Evolutionary conservation across 2,113 vertebrate genomes (phyloP).

Genomic region (Mormoops blainvillei): DNA sequence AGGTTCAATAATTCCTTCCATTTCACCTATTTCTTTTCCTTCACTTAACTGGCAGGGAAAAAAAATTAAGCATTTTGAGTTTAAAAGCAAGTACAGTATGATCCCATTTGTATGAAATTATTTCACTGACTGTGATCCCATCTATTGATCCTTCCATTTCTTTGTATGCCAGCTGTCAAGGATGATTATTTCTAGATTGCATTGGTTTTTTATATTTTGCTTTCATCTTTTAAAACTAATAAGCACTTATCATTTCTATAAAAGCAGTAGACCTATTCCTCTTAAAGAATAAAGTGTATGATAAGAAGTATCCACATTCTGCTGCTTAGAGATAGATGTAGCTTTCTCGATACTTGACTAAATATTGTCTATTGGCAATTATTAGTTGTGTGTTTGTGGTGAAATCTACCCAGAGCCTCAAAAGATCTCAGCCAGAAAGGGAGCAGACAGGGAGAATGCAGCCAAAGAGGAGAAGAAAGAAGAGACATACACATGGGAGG

Average conservation of each 20-base stretch:
- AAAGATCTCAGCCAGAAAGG: neutral
- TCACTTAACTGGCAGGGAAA: constrained; percentile 20
- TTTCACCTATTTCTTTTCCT: neutral
- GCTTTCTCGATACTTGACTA: neutral
- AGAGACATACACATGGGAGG: neutral
- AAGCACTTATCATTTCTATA: constrained; percentile 33
- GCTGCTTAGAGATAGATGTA: neutral
- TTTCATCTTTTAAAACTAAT: constrained; percentile 58
- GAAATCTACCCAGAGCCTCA: neutral
- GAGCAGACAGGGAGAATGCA: neutral
- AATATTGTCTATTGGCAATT: neutral
- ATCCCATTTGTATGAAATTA: constrained; percentile 19
- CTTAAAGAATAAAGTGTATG: constrained; percentile 23
- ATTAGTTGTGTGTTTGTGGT: neutral
- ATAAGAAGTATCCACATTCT: neutral
- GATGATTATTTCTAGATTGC: constrained; percentile 29
- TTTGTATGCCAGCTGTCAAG: constrained; percentile 15
- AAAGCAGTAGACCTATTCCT: neutral
- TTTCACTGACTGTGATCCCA: neutral
- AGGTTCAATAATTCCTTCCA: neutral
- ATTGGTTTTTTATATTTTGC: neutral
- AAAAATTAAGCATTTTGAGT: constrained; percentile 34
- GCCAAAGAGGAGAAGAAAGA: neutral
- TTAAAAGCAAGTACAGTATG: constrained; percentile 24
- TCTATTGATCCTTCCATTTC: neutral